A percentile compares a stretch with the other conserved stretches of the same genome.
Evolutionary conservation across 2,797 vertebrate species (phyloP).

Genomic region (Tapirus indicus): DNA sequence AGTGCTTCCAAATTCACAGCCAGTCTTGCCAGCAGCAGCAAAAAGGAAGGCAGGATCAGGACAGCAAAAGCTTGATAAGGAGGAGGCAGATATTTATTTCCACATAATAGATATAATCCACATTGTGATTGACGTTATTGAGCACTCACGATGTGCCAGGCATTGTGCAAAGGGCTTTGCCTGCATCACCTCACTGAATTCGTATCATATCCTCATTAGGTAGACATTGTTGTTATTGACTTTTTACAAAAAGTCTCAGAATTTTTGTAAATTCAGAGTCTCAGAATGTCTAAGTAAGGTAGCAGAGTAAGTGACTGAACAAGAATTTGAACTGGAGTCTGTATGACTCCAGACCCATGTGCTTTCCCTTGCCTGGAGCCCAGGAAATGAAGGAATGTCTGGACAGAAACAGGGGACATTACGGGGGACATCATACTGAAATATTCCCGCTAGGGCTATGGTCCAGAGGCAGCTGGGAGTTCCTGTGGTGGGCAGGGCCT

Average conservation of each 20-base stretch:
- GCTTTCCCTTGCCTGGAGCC: neutral
- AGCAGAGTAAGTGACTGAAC: neutral
- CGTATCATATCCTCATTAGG: neutral
- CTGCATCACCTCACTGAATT: neutral
- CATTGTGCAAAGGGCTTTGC: neutral
- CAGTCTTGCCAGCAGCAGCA: neutral
- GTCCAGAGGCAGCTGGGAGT: neutral
- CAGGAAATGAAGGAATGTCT: slow-evolving; percentile 1
- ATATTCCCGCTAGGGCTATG: neutral
- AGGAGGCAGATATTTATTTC: neutral
- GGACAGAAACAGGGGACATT: neutral
- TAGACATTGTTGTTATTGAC: neutral
- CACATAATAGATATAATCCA: neutral
- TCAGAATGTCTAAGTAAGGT: neutral
- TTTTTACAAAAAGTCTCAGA: neutral
- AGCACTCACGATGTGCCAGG: neutral
- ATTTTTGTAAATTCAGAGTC: neutral
- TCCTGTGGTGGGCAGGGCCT: neutral
- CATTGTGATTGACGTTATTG: neutral
- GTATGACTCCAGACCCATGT: neutral
- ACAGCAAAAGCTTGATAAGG: neutral
- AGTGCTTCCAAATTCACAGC: neutral
- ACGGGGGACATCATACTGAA: neutral
- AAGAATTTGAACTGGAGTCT: neutral
- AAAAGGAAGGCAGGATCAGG: neutral